Conservation (phyloP, 2,113 vertebrate genomes). For the Eira barbara region DNA sequence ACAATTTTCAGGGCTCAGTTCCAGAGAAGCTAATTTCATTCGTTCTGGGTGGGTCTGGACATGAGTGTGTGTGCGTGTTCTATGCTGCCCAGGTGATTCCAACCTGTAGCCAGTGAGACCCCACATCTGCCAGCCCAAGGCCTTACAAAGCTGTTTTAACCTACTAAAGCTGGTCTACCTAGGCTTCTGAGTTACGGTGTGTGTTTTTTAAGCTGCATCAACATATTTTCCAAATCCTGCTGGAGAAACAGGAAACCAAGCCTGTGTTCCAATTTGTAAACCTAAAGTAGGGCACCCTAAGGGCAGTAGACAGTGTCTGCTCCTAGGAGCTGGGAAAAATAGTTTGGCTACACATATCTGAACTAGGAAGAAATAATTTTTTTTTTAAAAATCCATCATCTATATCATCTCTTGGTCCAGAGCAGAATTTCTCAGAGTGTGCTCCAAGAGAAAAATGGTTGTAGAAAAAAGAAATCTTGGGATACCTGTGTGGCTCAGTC, state of each 20-base stretch:
- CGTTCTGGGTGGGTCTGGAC: background rate
- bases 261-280: background rate
- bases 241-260: conserved; percentile 9
- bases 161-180: background rate
- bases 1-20: background rate
- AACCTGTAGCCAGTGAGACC: background rate
- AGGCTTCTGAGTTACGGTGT: background rate
- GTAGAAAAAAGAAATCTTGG: background rate
- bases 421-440: background rate
- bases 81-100: background rate
- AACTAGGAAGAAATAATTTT: background rate
- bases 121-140: fast-evolving
- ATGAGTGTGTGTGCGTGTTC: background rate
- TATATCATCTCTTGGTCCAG: background rate
- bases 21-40: background rate
- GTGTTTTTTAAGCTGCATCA: background rate
- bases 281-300: background rate
- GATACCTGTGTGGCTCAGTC: too few relatives aligned
- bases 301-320: background rate
- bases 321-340: background rate
- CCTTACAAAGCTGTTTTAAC: background rate
- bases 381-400: background rate
- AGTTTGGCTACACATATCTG: background rate
- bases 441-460: background rate
- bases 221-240: conserved; percentile 5